Conservation (phyloP, 2,113 vertebrate species). For the Patagioenas fasciata region DNA sequence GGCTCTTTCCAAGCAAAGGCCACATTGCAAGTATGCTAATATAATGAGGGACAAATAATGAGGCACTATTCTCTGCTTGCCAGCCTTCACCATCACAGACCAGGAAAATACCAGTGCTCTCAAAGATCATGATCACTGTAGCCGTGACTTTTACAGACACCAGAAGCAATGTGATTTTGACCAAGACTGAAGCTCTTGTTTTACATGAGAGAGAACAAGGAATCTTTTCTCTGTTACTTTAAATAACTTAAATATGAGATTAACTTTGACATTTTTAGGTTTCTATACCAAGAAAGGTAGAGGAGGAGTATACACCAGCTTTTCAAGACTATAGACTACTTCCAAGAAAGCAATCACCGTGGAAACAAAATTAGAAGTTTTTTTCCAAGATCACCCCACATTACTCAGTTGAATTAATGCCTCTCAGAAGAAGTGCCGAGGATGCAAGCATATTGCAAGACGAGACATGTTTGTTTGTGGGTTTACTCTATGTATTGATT, state of each 20-base stretch:
- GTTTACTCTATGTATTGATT: neutral
- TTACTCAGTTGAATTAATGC: neutral
- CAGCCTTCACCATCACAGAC: neutral
- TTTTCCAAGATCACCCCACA: neutral
- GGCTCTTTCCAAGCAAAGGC: neutral
- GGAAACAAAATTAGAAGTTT: neutral
- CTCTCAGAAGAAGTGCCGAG: neutral
- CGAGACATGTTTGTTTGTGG: neutral
- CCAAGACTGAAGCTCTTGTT: neutral
- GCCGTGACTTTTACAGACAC: neutral
- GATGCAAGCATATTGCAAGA: neutral
- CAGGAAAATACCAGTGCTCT: neutral
- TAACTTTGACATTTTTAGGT: neutral
- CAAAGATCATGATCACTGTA: neutral
- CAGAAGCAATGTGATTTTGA: neutral
- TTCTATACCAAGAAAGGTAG: neutral
- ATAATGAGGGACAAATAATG: accelerated
- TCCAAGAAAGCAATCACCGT: neutral
- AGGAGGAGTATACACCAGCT: neutral
- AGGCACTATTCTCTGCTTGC: neutral
- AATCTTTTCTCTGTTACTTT: neutral
- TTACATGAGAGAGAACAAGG: neutral
- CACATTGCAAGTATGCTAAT: neutral
- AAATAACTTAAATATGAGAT: neutral
- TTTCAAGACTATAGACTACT: neutral